Evolutionary conservation across 2,797 vertebrate genomes (phyloP).

Genomic region (Mus spretus): DNA sequence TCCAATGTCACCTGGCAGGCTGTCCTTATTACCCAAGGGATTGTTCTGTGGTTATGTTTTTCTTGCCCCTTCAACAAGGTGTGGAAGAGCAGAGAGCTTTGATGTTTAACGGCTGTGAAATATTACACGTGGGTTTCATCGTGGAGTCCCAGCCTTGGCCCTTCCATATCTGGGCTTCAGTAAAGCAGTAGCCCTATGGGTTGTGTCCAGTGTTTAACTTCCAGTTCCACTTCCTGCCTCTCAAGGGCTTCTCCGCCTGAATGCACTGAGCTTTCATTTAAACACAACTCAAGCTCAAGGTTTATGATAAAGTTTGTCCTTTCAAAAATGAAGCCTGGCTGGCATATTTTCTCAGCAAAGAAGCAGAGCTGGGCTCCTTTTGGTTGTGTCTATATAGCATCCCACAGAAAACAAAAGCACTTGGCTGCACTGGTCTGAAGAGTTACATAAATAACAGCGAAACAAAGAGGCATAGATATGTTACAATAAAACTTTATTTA

Average conservation of each 20-base stretch:
- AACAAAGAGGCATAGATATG: background rate
- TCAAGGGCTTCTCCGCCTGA: conserved; percentile 17
- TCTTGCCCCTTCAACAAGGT: background rate
- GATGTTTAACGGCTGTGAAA: background rate
- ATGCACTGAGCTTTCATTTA: conserved; percentile 50
- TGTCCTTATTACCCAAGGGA: background rate
- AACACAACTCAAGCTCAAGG: conserved; percentile 26
- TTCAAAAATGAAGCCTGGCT: conserved; percentile 21
- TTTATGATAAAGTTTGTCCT: conserved; percentile 56
- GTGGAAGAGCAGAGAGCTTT: background rate
- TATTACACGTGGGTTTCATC: background rate
- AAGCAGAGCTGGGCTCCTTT: background rate
- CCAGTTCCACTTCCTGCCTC: conserved; percentile 35
- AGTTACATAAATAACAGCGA: background rate
- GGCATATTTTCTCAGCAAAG: conserved; percentile 32
- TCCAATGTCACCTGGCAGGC: background rate
- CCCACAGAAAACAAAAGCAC: background rate
- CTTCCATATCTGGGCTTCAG: background rate
- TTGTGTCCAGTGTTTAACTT: conserved; percentile 22
- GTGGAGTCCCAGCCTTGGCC: background rate
- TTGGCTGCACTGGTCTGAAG: background rate
- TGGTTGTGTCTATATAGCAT: background rate
- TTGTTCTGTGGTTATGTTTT: background rate
- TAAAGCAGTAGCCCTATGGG: background rate
- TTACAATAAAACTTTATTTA: conserved; percentile 69